phyloP scores from a whole-genome alignment of 1,140 invertebrate genomes.

The Aphaenogaster ashmeadi region DNA sequence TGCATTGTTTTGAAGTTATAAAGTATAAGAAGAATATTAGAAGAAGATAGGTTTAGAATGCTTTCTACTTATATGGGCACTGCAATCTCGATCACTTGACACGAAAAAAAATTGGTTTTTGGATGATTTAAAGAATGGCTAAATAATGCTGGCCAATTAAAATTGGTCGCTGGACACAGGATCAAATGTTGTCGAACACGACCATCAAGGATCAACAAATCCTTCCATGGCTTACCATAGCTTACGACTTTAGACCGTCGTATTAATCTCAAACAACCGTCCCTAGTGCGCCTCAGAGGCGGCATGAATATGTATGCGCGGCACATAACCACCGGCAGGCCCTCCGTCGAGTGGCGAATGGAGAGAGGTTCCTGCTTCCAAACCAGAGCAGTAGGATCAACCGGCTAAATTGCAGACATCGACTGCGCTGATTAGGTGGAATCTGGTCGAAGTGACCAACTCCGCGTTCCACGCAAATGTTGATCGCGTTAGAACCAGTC shows the following conservation, averaged over 20 bases:
- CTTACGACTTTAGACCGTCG: constrained; percentile 72
- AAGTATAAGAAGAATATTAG: not conserved
- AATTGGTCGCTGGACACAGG: not conserved
- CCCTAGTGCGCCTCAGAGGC: constrained; percentile 63
- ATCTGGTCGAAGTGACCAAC: constrained; percentile 71
- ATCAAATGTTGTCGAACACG: constrained; percentile 62
- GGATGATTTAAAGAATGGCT: not conserved
- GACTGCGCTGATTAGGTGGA: constrained; percentile 67
- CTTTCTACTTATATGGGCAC: not conserved
- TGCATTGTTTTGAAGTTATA: not conserved
- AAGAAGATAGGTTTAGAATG: not conserved
- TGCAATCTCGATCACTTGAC: not conserved
- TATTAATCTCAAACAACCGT: constrained; percentile 77
- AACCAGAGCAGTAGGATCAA: constrained; percentile 70
- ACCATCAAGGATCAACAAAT: constrained; percentile 54
- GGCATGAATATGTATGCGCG: constrained; percentile 75
- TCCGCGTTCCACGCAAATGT: constrained; percentile 65
- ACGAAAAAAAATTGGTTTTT: not conserved
- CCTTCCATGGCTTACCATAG: constrained; percentile 67
- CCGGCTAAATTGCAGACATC: constrained; percentile 72
- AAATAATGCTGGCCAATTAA: not conserved
- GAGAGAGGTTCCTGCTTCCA: constrained; percentile 68
- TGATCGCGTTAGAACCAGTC: constrained; percentile 66
- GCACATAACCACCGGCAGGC: constrained; percentile 60
- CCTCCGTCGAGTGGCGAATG: constrained; percentile 69